Evolutionary conservation across 2,888 invertebrate genomes (phyloP).

Genomic region (Polyommatus iphigenia): DNA sequence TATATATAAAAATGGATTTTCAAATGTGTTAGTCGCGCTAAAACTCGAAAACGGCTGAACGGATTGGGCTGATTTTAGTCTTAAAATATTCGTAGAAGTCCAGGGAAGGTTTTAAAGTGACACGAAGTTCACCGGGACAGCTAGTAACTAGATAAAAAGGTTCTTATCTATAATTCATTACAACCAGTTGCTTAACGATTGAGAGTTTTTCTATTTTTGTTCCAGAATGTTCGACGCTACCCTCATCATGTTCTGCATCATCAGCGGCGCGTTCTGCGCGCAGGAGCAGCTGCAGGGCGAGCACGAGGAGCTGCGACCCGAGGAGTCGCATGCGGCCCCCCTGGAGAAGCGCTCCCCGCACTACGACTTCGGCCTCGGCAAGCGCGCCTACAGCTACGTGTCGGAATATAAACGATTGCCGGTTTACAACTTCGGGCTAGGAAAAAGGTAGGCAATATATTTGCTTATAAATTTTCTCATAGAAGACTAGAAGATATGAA

Average conservation of each 20-base stretch:
- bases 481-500: too few relatives aligned
- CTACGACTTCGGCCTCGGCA: conserved; percentile 78
- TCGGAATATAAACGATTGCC: conserved; percentile 82
- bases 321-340: conserved; percentile 44
- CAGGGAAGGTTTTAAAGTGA: too few relatives aligned
- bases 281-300: conserved; percentile 61
- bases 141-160: too few relatives aligned
- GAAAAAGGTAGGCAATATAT: conserved; percentile 66
- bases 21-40: too few relatives aligned
- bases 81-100: too few relatives aligned
- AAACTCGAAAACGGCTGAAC: too few relatives aligned
- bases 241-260: conserved; percentile 57
- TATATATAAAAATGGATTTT: too few relatives aligned
- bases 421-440: conserved; percentile 81
- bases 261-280: conserved; percentile 61
- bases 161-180: background rate
- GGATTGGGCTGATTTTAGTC: too few relatives aligned
- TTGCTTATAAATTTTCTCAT: background rate
- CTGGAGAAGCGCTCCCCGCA: conserved; percentile 74
- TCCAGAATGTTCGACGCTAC: conserved; percentile 67
- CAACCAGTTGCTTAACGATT: background rate
- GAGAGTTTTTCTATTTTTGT: conserved; percentile 42
- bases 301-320: conserved; percentile 53
- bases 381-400: conserved; percentile 81
- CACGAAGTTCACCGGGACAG: too few relatives aligned